Evolutionary conservation across 2,113 vertebrate species (phyloP), one percentile per base, ranked within the genome.

Genomic region (Hystrix brachyura): DNA sequence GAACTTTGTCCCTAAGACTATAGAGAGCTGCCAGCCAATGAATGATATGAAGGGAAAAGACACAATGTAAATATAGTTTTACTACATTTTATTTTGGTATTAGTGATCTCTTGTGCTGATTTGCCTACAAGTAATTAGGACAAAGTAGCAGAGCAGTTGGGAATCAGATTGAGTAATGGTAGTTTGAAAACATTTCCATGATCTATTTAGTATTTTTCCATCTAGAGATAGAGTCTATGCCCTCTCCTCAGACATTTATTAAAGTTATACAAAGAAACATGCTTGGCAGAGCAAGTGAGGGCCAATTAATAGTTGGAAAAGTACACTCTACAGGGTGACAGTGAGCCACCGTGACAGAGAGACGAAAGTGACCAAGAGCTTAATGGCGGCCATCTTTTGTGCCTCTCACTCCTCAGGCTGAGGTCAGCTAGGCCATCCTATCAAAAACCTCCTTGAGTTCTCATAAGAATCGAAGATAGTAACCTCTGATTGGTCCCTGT

Each of bases 81-180:
- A 79, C 65, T 72, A 55, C 21, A 29, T 60, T 87, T 87, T 94
- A 72, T 78, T 90, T 93, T 90, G 60, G 34, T 19, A 55, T 65
- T 23, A 6, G 7, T 83, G 46, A 57, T 13, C 6, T 62, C 8
- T 69, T 5, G 43, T 19, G 38, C n/a, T 55, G 59, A 88, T 46
- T 62, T 29, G 43, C 19, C 64, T 82, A 76, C 48, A 86, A 89
- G 51, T 23, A 38, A 87, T 12, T 32, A 83, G 32, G 48, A 38
- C 21, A 82, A 59, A 14, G 76, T 29, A 78, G 59, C 71, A 78
- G 8, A 25, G 3, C 18, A 91, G 27, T 83, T 71, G 93, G 5
- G 1, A 85, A 81, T 23, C 11, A 25, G 7, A 71, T 43, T 90
- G 29, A 86, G 9, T 72, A 78, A 59, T 8, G 3, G 18, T 95